A percentile compares a stretch with the other conserved stretches of the same genome.
Evolutionary conservation across 2,888 invertebrate species (phyloP).

Genomic region (Criorhina ranunculi): DNA sequence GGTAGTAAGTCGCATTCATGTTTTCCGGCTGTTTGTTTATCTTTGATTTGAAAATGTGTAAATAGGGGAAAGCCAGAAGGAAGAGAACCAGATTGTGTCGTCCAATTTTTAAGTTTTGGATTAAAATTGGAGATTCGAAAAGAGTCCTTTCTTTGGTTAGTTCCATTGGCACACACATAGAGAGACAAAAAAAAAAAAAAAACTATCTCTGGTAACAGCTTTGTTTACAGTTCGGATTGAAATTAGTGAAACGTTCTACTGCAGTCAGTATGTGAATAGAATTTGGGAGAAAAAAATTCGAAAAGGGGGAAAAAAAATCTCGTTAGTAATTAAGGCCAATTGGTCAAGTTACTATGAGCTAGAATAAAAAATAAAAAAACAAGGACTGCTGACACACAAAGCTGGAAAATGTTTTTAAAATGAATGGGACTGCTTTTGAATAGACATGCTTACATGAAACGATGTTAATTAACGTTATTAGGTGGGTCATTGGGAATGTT

Average conservation of each 20-base stretch:
- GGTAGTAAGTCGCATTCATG: slow-evolving; percentile 58
- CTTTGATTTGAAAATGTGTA: slow-evolving; percentile 73
- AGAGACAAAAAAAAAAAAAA: slow-evolving; percentile 7
- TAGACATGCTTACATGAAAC: background rate
- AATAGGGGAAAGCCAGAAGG: slow-evolving; percentile 32
- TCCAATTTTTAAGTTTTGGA: slow-evolving; percentile 61
- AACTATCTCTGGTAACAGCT: slow-evolving; percentile 21
- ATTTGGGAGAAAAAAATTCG: slow-evolving; percentile 23
- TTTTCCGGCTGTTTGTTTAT: slow-evolving; percentile 66
- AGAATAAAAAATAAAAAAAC: slow-evolving; percentile 27
- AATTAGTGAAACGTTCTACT: slow-evolving; percentile 45
- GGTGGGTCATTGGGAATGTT: too few species aligned
- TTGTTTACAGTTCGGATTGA: slow-evolving; percentile 59
- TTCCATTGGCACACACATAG: slow-evolving; percentile 22
- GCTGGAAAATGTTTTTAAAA: slow-evolving; percentile 33
- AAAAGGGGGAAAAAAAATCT: slow-evolving; percentile 19
- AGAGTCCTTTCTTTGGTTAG: slow-evolving; percentile 36
- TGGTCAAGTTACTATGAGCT: slow-evolving; percentile 46
- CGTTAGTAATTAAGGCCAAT: slow-evolving; percentile 68
- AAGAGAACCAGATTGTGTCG: slow-evolving; percentile 55
- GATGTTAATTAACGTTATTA: too few species aligned
- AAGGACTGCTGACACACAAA: slow-evolving; percentile 45
- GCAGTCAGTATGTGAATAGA: slow-evolving; percentile 47
- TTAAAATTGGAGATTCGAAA: slow-evolving; percentile 51
- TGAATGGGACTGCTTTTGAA: slow-evolving; percentile 2